A percentile compares a stretch with the other conserved stretches of the same genome.
Conservation (phyloP, 2,888 invertebrate species). For the Myathropa florea region DNA sequence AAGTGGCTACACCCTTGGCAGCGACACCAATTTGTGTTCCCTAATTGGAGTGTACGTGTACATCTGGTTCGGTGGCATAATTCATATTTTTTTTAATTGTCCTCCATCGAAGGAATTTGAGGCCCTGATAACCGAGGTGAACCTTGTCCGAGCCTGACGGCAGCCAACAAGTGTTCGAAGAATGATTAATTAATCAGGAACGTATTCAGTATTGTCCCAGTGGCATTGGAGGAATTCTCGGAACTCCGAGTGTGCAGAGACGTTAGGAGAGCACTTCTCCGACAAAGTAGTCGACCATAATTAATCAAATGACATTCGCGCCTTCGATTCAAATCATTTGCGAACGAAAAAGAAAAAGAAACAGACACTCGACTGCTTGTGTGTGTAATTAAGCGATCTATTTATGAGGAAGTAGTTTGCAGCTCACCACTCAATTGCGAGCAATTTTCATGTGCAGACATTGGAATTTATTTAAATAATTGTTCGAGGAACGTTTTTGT, state of each 20-base stretch:
- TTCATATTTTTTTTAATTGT: conserved; percentile 50
- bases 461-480: conserved; percentile 55
- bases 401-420: conserved; percentile 57
- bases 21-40: conserved; percentile 49
- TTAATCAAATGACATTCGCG: conserved; percentile 50
- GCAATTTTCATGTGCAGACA: conserved; percentile 38
- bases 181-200: conserved; percentile 26
- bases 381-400: conserved; percentile 8
- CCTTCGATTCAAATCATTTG: conserved; percentile 31
- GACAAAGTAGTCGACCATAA: conserved; percentile 37
- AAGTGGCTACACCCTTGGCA: conserved; percentile 32
- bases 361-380: neutral
- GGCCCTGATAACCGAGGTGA: conserved; percentile 39
- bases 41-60: conserved; percentile 11
- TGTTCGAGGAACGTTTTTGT: conserved; percentile 23
- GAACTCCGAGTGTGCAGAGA: conserved; percentile 5
- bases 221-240: conserved; percentile 12
- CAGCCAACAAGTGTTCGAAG: conserved; percentile 2
- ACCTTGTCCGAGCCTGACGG: neutral
- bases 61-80: conserved; percentile 22
- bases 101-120: conserved; percentile 1
- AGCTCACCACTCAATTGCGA: conserved; percentile 4
- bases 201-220: conserved; percentile 27
- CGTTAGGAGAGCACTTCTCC: conserved; percentile 3
- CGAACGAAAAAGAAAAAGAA: conserved; percentile 15